Base-by-base conservation (phyloP, 2,113 vertebrate genomes). In the Gopherus flavomarginatus region DNA sequence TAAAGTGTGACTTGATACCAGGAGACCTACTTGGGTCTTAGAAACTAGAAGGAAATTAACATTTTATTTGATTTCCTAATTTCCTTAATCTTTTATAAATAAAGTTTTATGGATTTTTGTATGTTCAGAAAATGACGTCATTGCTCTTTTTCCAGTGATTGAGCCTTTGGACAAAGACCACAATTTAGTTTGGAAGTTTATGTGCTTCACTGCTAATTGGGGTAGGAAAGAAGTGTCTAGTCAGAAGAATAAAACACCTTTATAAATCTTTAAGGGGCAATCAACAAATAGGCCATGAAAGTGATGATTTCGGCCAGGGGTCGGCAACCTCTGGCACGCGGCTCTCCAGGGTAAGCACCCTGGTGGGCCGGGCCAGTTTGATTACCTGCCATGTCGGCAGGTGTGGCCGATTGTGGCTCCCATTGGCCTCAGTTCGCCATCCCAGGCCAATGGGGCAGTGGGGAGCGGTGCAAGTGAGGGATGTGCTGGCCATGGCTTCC, bases 191-290 rank as follows among this genome's bases (percentile, higher is more conserved):
- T 96, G 65, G 79, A 57, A 83, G 94, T 97, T 96, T 96, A 95
- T 92, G 57, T 5, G 17, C 90, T 96, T 97, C 88, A 80, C n/a
- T 95, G 54, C 84, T 96, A 97, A 97, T 97, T 96, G 38, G 22
- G 24, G 7, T 42, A 78, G 13, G 24, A 47, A 97, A 96, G 86
- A 90, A 91, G 92, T 96, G 90, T 96, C 96, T 97, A 93, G 93
- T 96, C 97, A 97, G 88, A 93, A 95, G 75, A 95, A 84, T 96
- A 84, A 87, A 86, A 81, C 88, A 97, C 94, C 92, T 97, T 96
- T 96, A 97, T 96, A 94, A 90, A 72, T 93, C 89, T 97, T 97
- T 96, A 97, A 94, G 90, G 93, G 93, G 75, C 84, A 91, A 94
- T 97, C 96, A 96, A 97, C 96, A 96, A 96, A 91, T 95, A 87